These are phyloP conservation scores for Euproctis similis DNA, from an alignment of 2,888 invertebrate species.

Conservation along the genomic window DNA sequence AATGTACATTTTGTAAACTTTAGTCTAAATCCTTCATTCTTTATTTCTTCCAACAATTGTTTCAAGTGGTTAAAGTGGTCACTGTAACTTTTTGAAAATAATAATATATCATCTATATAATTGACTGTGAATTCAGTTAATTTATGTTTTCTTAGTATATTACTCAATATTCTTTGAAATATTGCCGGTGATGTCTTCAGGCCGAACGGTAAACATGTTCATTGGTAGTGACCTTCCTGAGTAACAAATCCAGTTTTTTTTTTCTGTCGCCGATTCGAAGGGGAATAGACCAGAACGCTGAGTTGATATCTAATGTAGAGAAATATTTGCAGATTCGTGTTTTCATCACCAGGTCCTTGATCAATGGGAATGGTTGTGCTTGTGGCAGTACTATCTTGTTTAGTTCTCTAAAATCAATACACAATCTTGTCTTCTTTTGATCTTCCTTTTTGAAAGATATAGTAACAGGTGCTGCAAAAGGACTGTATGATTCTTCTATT, in stretches of 20 bases:
- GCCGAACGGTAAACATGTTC: too few relatives aligned
- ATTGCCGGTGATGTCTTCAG: constrained; percentile 11
- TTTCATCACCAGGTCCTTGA: constrained; percentile 30
- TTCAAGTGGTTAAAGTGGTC: neutral
- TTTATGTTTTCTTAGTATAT: constrained; percentile 5
- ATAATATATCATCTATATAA: constrained; percentile 6
- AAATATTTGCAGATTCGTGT: constrained; percentile 32
- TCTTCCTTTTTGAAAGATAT: neutral
- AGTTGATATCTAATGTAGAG: constrained; percentile 34
- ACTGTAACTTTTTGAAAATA: neutral
- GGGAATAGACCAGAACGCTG: constrained; percentile 40
- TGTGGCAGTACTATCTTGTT: constrained; percentile 2
- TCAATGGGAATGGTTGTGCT: constrained; percentile 8
- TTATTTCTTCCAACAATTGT: neutral
- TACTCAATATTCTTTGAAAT: constrained; percentile 6
- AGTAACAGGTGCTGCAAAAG: too few relatives aligned
- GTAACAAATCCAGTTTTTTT: constrained; percentile 1
- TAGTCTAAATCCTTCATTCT: too few relatives aligned
- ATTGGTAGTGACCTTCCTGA: too few relatives aligned
- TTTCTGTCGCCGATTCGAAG: constrained; percentile 11
- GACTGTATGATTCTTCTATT: neutral
- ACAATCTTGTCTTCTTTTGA: constrained; percentile 3
- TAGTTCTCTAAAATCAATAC: too few relatives aligned
- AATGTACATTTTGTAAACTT: constrained; percentile 1
- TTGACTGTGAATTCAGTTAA: too few relatives aligned